Evolutionary conservation across 2,113 vertebrate species (phyloP).

Genomic region (Mirza zaza): DNA sequence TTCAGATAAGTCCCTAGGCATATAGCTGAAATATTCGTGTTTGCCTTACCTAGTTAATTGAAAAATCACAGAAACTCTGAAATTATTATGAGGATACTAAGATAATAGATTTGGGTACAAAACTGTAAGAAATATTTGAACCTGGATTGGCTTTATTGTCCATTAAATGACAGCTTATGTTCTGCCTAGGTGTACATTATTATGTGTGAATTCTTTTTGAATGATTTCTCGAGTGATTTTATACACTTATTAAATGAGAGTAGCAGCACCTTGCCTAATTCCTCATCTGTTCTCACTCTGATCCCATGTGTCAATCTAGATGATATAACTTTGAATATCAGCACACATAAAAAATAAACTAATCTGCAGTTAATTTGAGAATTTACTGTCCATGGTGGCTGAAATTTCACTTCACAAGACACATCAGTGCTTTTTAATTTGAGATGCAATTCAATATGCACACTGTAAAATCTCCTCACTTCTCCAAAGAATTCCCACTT

Average conservation of each 20-base stretch:
- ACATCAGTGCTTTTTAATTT: constrained; percentile 59
- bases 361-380: constrained; percentile 65
- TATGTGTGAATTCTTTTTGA: constrained; percentile 33
- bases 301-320: constrained; percentile 39
- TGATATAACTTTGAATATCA: constrained; percentile 60
- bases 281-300: constrained; percentile 46
- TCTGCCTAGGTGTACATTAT: not conserved
- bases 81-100: not conserved
- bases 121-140: not conserved
- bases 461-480: not conserved
- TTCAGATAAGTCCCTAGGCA: not conserved
- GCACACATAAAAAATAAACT: constrained; percentile 11
- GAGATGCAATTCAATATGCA: not conserved
- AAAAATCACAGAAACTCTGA: not conserved
- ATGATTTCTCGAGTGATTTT: constrained; percentile 56
- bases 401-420: constrained; percentile 47
- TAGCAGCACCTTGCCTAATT: constrained; percentile 30
- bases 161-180: not conserved
- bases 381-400: not conserved
- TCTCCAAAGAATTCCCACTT: constrained; percentile 57
- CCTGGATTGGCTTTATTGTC: not conserved
- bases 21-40: not conserved
- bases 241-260: constrained; percentile 45
- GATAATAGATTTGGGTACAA: not conserved
- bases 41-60: not conserved